phyloP scores from a whole-genome alignment of 1,140 invertebrate species.

The Saccostrea glomerata region DNA sequence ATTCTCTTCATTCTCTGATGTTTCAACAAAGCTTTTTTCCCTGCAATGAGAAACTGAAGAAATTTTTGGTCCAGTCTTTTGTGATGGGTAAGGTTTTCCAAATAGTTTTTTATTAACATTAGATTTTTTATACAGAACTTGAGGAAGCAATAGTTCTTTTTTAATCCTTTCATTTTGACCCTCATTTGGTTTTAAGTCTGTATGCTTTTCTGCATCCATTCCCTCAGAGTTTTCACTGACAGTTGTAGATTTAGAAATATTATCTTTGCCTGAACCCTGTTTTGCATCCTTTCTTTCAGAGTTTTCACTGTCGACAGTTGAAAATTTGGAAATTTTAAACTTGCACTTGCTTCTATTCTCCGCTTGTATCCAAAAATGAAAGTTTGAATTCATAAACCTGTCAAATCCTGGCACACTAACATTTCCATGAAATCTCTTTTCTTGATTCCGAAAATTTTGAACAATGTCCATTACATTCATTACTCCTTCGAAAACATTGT shows the following conservation, averaged over 20 bases:
- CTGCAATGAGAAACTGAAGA: not conserved
- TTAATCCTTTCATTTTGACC: too few relatives aligned
- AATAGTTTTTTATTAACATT: too few relatives aligned
- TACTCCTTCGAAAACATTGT: not conserved
- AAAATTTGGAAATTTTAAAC: not conserved
- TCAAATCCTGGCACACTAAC: not conserved
- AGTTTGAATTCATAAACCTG: not conserved
- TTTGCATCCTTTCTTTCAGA: not conserved
- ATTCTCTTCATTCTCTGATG: not conserved
- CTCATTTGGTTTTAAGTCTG: too few relatives aligned
- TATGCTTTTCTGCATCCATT: not conserved
- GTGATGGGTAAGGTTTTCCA: not conserved
- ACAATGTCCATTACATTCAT: not conserved
- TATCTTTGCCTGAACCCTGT: not conserved
- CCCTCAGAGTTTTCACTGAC: too few relatives aligned
- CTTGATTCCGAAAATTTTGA: not conserved
- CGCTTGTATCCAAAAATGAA: not conserved
- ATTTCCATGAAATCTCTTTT: not conserved
- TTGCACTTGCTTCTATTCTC: too few relatives aligned
- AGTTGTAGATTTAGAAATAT: too few relatives aligned
- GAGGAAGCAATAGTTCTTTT: too few relatives aligned
- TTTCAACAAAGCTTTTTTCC: not conserved
- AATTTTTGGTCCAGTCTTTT: not conserved
- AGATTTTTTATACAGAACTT: too few relatives aligned
- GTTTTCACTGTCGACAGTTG: too few relatives aligned